Evolutionary conservation across 2,888 invertebrate species (phyloP), one percentile per base, ranked within the genome.

Genomic region (Melipona bicolor): DNA sequence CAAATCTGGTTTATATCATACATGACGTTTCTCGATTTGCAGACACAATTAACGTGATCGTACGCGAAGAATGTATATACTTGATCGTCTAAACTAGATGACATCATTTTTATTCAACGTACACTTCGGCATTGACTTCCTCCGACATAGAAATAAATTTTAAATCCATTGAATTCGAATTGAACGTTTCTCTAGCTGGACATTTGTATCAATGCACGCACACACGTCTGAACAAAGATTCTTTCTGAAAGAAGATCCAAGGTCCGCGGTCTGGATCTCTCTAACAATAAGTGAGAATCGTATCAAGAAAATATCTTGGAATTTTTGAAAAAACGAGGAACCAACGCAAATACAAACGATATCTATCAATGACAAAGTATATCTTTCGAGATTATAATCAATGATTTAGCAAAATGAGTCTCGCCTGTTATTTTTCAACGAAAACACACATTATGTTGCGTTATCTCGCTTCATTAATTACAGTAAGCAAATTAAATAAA

Each of bases 81-180:
- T 61, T 79, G 67, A 72, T 62, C 59, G 61, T 15, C 27, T 67
- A 61, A 24, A 68, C 74, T 74, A 32, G 49, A 79, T 85, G 85
- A 85, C 77, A 84, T 87, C 81, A 87, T 64, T 52, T 67, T 59
- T 54, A 69, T 72, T 75, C 78, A 27, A 72, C 69, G n/a, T 65
- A 49, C 21, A 77, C 21, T 74, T 75, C 56, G 61, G 4, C 21
- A 19, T 15, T 32, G 11, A 77, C 68, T 79, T 83, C 79, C 71
- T 71, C 19, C 70, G 64, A 59, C 69, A 49, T 61, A 49, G 21
- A 49, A 75, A 71, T 67, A 65, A 61, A 64, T 43, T 49, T 54
- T 11, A 4, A 13, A 61, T 50, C 36, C 21, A 52, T n/a, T 56
- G 32, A 19, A 4, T 17, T 67, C 13, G 19, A 43, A 65, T 19